Conservation (phyloP, 2,888 invertebrate species). For the Pheosia gnoma region DNA sequence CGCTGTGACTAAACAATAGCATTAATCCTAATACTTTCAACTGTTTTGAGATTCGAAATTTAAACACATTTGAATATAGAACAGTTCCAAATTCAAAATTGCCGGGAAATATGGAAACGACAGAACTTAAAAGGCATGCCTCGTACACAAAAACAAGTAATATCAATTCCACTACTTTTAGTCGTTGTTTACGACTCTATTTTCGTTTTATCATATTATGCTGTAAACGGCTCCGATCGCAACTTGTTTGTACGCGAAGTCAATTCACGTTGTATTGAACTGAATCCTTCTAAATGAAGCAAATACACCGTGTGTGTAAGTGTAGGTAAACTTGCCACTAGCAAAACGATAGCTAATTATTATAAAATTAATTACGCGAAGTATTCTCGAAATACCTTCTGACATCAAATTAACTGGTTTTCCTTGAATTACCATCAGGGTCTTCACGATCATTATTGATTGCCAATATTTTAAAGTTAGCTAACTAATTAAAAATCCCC, state of each 20-base stretch:
- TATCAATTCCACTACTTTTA: constrained; percentile 14
- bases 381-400: neutral
- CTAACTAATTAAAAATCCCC: too few relatives aligned
- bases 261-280: neutral
- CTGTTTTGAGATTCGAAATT: too few relatives aligned
- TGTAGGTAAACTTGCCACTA: neutral
- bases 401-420: neutral
- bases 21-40: too few relatives aligned
- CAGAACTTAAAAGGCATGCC: too few relatives aligned
- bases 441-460: neutral
- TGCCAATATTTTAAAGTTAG: neutral
- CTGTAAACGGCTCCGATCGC: neutral
- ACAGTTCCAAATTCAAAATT: too few relatives aligned
- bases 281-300: neutral
- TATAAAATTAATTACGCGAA: neutral
- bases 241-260: neutral
- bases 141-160: constrained; percentile 12
- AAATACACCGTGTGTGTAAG: neutral
- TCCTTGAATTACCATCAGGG: neutral
- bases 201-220: constrained; percentile 13
- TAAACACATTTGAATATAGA: too few relatives aligned
- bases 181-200: constrained; percentile 19
- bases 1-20: too few relatives aligned
- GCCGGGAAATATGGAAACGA: too few relatives aligned
- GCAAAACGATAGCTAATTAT: neutral